Percentiles rank a stretch among this genome's conserved stretches.
Evolutionary conservation across 1,140 invertebrate species (phyloP).

Genomic region (Gryllus bimaculatus): DNA sequence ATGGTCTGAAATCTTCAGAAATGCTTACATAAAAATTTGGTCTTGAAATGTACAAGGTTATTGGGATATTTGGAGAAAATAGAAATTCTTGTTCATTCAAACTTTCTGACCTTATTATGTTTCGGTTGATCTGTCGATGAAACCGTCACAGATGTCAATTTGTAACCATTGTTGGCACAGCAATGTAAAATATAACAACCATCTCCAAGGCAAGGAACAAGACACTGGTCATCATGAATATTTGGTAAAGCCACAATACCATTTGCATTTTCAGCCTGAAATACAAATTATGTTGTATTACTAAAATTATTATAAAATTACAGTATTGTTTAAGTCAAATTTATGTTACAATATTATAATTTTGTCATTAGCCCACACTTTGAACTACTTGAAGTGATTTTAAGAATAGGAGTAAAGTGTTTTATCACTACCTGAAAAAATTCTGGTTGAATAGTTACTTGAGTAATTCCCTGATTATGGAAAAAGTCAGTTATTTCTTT

Average conservation of each 20-base stretch:
- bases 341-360: not conserved
- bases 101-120: not conserved
- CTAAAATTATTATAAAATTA: not conserved
- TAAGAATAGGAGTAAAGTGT: not conserved
- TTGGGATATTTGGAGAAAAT: no score
- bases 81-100: no score
- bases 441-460: conserved; percentile 70
- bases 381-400: not conserved
- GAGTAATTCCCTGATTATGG: conserved; percentile 58
- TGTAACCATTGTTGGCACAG: not conserved
- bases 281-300: not conserved
- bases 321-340: not conserved
- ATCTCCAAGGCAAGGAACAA: not conserved
- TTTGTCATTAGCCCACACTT: not conserved
- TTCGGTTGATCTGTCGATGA: not conserved
- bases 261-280: conserved; percentile 8
- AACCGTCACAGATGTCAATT: not conserved
- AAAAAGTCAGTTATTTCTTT: conserved; percentile 58
- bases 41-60: no score
- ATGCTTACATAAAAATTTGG: no score
- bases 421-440: conserved; percentile 41
- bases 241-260: not conserved
- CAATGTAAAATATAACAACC: conserved; percentile 11
- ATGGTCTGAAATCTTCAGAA: no score
- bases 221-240: conserved; percentile 7